phyloP scores from a whole-genome alignment of 1,140 invertebrate species.

The Heterodera schachtii region DNA sequence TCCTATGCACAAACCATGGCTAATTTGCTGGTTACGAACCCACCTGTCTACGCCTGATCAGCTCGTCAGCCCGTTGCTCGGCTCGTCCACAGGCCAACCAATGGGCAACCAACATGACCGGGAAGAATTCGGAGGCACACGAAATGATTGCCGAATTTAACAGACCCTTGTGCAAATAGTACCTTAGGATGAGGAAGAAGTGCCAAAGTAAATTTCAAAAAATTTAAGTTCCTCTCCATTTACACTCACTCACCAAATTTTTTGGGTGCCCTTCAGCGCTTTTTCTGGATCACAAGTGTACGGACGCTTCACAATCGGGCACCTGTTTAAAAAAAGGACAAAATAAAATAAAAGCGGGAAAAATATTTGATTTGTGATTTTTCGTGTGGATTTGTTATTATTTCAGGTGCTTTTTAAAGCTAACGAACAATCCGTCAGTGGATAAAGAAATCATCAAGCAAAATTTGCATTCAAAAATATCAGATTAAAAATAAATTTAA shows the following conservation, averaged over 20 bases:
- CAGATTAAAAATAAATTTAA: too few species aligned
- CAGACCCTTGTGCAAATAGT: slow-evolving; percentile 64
- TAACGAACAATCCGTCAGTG: too few species aligned
- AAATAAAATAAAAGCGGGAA: too few species aligned
- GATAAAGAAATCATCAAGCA: too few species aligned
- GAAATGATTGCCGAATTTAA: slow-evolving; percentile 61
- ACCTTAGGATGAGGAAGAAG: slow-evolving; percentile 30
- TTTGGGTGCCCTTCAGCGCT: slow-evolving; percentile 61
- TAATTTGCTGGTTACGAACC: not conserved
- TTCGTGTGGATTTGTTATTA: too few species aligned
- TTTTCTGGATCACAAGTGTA: slow-evolving; percentile 56
- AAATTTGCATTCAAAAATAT: too few species aligned
- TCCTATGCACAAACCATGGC: not conserved
- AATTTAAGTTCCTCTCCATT: not conserved
- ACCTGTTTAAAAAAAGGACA: slow-evolving; percentile 21
- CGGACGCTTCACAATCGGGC: slow-evolving; percentile 56
- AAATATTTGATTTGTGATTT: too few species aligned
- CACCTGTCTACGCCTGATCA: slow-evolving; percentile 54
- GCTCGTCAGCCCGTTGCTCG: slow-evolving; percentile 61
- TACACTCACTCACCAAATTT: slow-evolving; percentile 53
- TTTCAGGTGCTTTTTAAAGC: too few species aligned
- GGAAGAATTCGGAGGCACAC: slow-evolving; percentile 66
- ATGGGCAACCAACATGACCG: slow-evolving; percentile 62
- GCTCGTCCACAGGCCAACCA: slow-evolving; percentile 64
- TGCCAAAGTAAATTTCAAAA: slow-evolving; percentile 15